Evolutionary conservation across 2,113 vertebrate genomes (phyloP), one percentile per base, ranked within the genome.

Genomic region (Todiramphus chloris): DNA sequence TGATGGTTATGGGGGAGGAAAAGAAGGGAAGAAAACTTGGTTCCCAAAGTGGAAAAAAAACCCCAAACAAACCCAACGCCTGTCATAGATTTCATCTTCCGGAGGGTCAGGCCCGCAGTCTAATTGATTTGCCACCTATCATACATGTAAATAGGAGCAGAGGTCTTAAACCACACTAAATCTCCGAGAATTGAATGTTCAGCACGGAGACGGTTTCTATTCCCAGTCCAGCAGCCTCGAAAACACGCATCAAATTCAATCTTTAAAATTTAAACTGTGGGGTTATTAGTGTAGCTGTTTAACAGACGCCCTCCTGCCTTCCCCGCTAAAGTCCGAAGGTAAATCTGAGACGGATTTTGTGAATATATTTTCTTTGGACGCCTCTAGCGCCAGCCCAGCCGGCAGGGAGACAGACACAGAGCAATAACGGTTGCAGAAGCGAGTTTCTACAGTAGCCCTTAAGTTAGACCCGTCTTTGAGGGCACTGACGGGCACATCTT

Each of bases 41-140:
- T 55, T 44, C 4, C 4, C 33, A 27, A 63, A 1, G 6, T 23
- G 51, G 13, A 25, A 60, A 55, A 56, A 51, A 44, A 24, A 14
- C 1, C 8, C 51, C 48, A 53, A 53, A 30, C 53, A 27, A 30
- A 30, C 8, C 16, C 11, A 27, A 16, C 4, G 37, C 23, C 10
- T 37, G 44, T 27, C 82, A 28, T 11, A 74, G 64, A 67, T 81
- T 69, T 48, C 48, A 64, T 68, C 81, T 31, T 77, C 18, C 9
- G 1, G 8, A 41, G 86, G 83, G 91, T 93, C 93, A 93, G 93
- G 73, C 90, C 92, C 63, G 50, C 83, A 25, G 13, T 66, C 55
- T 94, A 83, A 94, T 94, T 89, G 93, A 85, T 90, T 94, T 39
- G 73, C 86, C 89, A 91, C 89, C 86, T 94, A 12, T 63, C 78